These are phyloP conservation scores for Anneissia japonica DNA, from an alignment of 35 echinoderm and acorn worm species.

Conservation along the genomic window DNA sequence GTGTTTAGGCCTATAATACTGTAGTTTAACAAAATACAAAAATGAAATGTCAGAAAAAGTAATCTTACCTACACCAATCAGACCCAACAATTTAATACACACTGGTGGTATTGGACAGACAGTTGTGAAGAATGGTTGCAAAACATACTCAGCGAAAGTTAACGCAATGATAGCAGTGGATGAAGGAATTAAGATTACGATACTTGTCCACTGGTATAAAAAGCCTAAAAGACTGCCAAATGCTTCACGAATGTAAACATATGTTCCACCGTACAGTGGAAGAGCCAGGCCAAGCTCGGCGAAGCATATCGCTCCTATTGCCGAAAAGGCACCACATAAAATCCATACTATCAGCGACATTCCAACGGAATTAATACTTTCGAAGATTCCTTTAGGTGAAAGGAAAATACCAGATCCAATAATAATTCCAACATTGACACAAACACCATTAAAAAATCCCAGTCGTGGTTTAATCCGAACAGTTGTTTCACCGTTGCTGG, in stretches of 20 bases:
- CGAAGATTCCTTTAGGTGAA: slow-evolving; percentile 64
- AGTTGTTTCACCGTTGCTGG: background rate
- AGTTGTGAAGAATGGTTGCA: slow-evolving; percentile 65
- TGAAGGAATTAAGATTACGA: slow-evolving; percentile 62
- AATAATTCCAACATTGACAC: slow-evolving; percentile 45
- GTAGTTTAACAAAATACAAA: background rate
- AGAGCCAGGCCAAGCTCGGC: slow-evolving; percentile 39
- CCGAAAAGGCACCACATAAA: slow-evolving; percentile 46
- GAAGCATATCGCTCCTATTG: slow-evolving; percentile 37
- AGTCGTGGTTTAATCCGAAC: slow-evolving; percentile 3
- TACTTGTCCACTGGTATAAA: slow-evolving; percentile 56
- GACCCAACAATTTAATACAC: slow-evolving; percentile 32
- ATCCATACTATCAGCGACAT: slow-evolving; percentile 72
- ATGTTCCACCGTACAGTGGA: slow-evolving; percentile 22
- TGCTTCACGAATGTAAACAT: slow-evolving; percentile 33
- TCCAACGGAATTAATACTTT: slow-evolving; percentile 46
- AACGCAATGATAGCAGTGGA: slow-evolving; percentile 42
- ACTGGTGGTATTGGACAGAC: slow-evolving; percentile 44
- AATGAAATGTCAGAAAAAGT: background rate
- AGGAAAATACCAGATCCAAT: slow-evolving; percentile 69
- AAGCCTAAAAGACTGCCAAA: slow-evolving; percentile 39
- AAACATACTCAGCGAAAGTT: slow-evolving; percentile 60
- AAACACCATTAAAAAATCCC: slow-evolving; percentile 24
- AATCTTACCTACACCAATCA: slow-evolving; percentile 50
- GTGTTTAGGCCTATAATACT: background rate